These are phyloP conservation scores for Salvelinus namaycush DNA, from an alignment of 2,113 vertebrate genomes.

Conservation along the genomic window DNA sequence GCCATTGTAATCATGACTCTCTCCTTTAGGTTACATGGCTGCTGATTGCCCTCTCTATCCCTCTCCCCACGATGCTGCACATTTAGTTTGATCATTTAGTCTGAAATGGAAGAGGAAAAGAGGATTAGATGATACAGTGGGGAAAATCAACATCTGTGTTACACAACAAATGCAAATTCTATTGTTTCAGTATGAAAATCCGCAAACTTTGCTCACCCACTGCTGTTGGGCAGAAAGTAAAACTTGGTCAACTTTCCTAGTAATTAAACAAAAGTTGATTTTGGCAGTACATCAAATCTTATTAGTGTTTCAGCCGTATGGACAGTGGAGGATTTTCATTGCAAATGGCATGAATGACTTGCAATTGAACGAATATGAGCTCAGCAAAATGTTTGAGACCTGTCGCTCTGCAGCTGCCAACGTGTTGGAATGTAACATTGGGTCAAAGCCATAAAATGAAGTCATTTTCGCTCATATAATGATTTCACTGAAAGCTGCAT, in stretches of 20 bases:
- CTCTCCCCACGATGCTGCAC: constrained; percentile 12
- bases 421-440: not conserved
- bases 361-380: not conserved
- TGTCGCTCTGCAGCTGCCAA: not conserved
- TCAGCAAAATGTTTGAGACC: not conserved
- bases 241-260: not conserved
- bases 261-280: not conserved
- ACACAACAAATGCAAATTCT: not conserved
- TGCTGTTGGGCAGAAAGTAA: not conserved
- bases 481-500: not conserved
- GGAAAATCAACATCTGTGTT: constrained; percentile 3
- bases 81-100: constrained; percentile 31
- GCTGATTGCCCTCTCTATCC: constrained; percentile 6
- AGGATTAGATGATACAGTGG: not conserved
- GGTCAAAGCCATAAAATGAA: not conserved
- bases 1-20: no score
- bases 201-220: not conserved
- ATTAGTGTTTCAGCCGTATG: not conserved
- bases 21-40: constrained; percentile 26
- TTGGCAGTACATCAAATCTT: not conserved
- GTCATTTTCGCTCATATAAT: not conserved
- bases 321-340: not conserved
- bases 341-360: not conserved
- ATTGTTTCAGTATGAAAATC: not conserved
- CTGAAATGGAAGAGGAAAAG: constrained; percentile 47